A percentile compares a stretch with the other conserved stretches of the same genome.
These are phyloP conservation scores for Eutrigla gurnardus DNA, from an alignment of 2,797 vertebrate species.

Conservation along the genomic window DNA sequence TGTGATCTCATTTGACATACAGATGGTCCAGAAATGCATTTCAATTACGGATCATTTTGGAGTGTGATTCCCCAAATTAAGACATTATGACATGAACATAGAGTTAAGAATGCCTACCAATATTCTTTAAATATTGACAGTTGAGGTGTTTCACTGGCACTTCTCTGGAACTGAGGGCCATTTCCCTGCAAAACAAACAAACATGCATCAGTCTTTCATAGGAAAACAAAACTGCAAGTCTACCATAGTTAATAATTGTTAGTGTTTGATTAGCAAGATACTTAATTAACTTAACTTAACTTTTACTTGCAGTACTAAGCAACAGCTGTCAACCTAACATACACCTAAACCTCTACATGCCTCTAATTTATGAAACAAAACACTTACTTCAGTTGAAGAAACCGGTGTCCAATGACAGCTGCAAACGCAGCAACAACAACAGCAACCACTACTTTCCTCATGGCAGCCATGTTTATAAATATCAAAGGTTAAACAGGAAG, in stretches of 20 bases:
- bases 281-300: too few species aligned
- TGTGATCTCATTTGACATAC: neutral
- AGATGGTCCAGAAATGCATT: neutral
- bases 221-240: neutral
- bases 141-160: conserved; percentile 74
- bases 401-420: conserved; percentile 62
- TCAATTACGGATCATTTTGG: neutral
- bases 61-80: neutral
- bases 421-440: conserved; percentile 57
- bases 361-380: rapidly evolving
- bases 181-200: conserved; percentile 56
- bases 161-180: conserved; percentile 63
- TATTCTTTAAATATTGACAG: conserved; percentile 71
- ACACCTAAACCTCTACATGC: neutral
- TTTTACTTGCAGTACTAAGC: neutral
- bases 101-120: conserved; percentile 62
- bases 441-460: conserved; percentile 51
- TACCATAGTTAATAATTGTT: neutral
- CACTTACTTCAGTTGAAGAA: conserved; percentile 70
- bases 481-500: neutral
- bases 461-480: conserved; percentile 34
- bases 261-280: too few species aligned
- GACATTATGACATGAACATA: neutral
- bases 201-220: neutral
- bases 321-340: neutral